Percentiles rank a stretch among this genome's conserved stretches.
phyloP scores from a whole-genome alignment of 2,113 vertebrate species.

The Oenanthe melanoleuca region DNA sequence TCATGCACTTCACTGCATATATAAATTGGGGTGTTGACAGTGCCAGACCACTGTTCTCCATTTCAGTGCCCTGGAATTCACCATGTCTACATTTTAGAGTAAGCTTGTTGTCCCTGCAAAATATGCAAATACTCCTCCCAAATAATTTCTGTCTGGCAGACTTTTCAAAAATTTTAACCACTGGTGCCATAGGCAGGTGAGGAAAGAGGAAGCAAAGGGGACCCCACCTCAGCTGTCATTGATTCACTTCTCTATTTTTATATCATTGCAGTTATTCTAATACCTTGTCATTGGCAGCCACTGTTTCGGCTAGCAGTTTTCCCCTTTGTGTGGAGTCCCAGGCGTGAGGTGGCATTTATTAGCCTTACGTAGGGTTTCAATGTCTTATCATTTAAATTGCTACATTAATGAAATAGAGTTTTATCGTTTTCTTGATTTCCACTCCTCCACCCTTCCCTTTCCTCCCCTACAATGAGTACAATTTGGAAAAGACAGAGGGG shows the following conservation, averaged over 20 bases:
- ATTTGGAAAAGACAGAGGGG: background rate
- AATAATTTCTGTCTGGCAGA: background rate
- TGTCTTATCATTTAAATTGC: background rate
- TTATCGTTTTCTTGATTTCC: background rate
- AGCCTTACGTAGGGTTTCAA: background rate
- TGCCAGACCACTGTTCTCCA: background rate
- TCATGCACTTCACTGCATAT: background rate
- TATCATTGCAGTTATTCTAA: background rate
- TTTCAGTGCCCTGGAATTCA: background rate
- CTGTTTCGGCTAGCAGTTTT: background rate
- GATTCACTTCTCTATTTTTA: background rate
- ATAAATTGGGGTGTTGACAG: background rate
- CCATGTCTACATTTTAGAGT: background rate
- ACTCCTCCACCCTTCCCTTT: background rate
- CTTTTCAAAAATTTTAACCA: background rate
- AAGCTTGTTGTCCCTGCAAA: fast-evolving
- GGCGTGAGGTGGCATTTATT: background rate
- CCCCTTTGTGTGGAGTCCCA: background rate
- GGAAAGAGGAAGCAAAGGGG: background rate
- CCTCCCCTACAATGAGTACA: background rate
- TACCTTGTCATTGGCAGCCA: background rate
- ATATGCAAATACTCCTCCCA: background rate
- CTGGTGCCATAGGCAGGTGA: background rate
- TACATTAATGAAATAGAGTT: background rate
- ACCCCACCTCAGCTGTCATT: background rate